Conservation (phyloP, 2,888 invertebrate species). For the Strigamia crassipes region DNA sequence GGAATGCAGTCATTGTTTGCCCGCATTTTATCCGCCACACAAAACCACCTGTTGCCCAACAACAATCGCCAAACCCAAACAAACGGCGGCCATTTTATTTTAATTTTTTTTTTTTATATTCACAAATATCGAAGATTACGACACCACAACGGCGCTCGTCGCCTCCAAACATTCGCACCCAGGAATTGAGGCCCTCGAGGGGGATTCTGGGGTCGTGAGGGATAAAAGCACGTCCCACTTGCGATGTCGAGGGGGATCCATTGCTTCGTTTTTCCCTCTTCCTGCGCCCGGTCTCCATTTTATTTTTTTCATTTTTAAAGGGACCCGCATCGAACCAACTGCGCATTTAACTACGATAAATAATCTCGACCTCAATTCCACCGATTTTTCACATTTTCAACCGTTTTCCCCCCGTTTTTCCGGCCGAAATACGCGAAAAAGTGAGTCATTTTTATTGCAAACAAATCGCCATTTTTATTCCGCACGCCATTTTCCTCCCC, state of each 20-base stretch:
- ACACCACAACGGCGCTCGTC: not conserved
- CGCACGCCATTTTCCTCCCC: not conserved
- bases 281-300: not conserved
- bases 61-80: not conserved
- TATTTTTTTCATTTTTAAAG: not conserved
- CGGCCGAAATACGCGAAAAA: no score
- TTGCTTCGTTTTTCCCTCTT: not conserved
- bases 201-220: slow-evolving; percentile 11
- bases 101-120: no score
- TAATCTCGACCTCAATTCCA: not conserved
- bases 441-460: not conserved
- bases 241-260: not conserved
- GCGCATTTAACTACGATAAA: slow-evolving; percentile 4
- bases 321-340: not conserved
- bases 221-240: slow-evolving; percentile 6
- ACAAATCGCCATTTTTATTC: no score
- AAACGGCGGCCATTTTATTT: not conserved
- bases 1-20: slow-evolving; percentile 21
- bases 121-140: not conserved
- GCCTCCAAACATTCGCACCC: not conserved
- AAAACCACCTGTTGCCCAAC: slow-evolving; percentile 11
- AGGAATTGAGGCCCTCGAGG: not conserved
- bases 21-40: not conserved
- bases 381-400: not conserved
- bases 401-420: not conserved